A percentile compares a stretch with the other conserved stretches of the same genome.
Evolutionary conservation across 2,113 vertebrate genomes (phyloP).

Genomic region (Neotragus pygmaeus): DNA sequence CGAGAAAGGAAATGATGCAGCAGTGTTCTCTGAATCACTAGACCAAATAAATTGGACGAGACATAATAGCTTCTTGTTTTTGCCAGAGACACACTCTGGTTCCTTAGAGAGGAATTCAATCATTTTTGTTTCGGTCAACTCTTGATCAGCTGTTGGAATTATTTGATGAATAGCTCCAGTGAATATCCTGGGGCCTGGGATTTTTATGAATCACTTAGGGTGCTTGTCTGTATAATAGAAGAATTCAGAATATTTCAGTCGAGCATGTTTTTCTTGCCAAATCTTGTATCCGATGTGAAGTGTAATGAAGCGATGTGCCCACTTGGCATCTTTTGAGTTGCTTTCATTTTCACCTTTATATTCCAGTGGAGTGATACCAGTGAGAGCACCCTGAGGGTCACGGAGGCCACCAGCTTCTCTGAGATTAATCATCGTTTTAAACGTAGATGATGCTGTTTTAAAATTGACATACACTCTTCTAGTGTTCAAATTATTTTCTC

Average conservation of each 20-base stretch:
- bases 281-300: slow-evolving; percentile 29
- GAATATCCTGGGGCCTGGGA: slow-evolving; percentile 3
- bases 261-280: slow-evolving; percentile 37
- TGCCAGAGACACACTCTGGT: slow-evolving; percentile 24
- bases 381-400: background rate
- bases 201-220: slow-evolving; percentile 31
- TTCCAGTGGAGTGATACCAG: background rate
- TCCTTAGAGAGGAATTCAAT: slow-evolving; percentile 55
- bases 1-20: slow-evolving; percentile 4
- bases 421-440: background rate
- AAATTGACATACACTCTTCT: background rate
- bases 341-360: slow-evolving; percentile 9
- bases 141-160: slow-evolving; percentile 53
- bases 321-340: background rate
- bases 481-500: background rate
- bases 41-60: slow-evolving; percentile 51
- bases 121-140: slow-evolving; percentile 40
- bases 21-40: slow-evolving; percentile 38
- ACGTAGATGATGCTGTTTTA: background rate
- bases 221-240: background rate
- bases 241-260: slow-evolving; percentile 1
- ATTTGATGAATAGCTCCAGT: slow-evolving; percentile 45
- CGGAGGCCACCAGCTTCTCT: background rate
- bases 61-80: slow-evolving; percentile 53
- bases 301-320: slow-evolving; percentile 27